Evolutionary conservation across 2,888 invertebrate species (phyloP).

Genomic region (Auanema sp.): DNA sequence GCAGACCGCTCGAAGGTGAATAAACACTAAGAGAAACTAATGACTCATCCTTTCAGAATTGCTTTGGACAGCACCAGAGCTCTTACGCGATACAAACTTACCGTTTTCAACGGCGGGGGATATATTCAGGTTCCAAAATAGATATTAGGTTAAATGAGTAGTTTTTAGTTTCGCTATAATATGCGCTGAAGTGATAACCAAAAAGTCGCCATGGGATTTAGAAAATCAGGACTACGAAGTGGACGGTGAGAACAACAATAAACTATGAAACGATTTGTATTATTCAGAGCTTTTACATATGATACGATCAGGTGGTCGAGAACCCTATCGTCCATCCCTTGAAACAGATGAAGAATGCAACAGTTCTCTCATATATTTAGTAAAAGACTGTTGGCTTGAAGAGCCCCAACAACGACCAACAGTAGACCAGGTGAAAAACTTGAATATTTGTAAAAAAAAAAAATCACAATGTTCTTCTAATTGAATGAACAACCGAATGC

Average conservation of each 20-base stretch:
- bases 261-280: neutral
- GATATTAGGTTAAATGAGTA: neutral
- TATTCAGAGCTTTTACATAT: slow-evolving; percentile 38
- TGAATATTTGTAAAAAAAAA: neutral
- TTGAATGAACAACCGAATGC: neutral
- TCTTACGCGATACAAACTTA: slow-evolving; percentile 12
- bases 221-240: slow-evolving; percentile 29
- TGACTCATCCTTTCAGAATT: slow-evolving; percentile 32
- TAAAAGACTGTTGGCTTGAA: slow-evolving; percentile 45
- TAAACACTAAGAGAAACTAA: neutral
- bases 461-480: neutral
- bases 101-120: slow-evolving; percentile 29
- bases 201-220: slow-evolving; percentile 26
- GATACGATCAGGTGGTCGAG: slow-evolving; percentile 32
- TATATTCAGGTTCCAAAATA: slow-evolving; percentile 30
- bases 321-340: slow-evolving; percentile 19
- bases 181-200: slow-evolving; percentile 30
- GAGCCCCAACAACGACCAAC: slow-evolving; percentile 35
- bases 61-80: slow-evolving; percentile 52
- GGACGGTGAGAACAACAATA: slow-evolving; percentile 29
- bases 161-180: slow-evolving; percentile 40
- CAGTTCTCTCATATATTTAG: slow-evolving; percentile 20
- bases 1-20: too few relatives aligned
- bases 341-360: slow-evolving; percentile 27
- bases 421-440: slow-evolving; percentile 24